A percentile compares a stretch with the other conserved stretches of the same genome.
Conservation (phyloP, 1,140 invertebrate genomes). For the Neodiprion fabricii region DNA sequence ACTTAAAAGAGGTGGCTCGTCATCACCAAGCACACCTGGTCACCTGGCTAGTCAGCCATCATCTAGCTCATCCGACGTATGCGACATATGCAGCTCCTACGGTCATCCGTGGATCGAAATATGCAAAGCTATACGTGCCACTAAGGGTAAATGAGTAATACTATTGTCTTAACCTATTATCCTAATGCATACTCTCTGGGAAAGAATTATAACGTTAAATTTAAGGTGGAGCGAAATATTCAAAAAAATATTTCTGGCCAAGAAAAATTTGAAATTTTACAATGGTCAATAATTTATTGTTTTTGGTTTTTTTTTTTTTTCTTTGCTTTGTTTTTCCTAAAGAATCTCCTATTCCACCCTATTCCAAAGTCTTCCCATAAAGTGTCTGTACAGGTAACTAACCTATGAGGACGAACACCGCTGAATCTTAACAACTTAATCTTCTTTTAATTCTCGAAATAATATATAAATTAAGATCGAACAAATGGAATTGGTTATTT, state of each 20-base stretch:
- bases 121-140: constrained; percentile 58
- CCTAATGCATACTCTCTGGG: constrained; percentile 15
- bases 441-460: too few relatives aligned
- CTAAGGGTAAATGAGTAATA: constrained; percentile 46
- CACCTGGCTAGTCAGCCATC: constrained; percentile 46
- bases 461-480: too few relatives aligned
- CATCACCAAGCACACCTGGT: constrained; percentile 43
- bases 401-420: too few relatives aligned
- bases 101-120: constrained; percentile 64
- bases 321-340: too few relatives aligned
- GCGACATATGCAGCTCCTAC: constrained; percentile 62
- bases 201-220: constrained; percentile 6
- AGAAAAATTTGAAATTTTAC: too few relatives aligned
- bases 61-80: constrained; percentile 52
- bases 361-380: too few relatives aligned
- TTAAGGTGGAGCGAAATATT: constrained; percentile 5
- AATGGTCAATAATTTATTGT: too few relatives aligned
- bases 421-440: too few relatives aligned
- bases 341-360: too few relatives aligned
- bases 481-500: too few relatives aligned
- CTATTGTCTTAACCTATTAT: constrained; percentile 20
- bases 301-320: too few relatives aligned
- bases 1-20: constrained; percentile 40
- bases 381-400: too few relatives aligned
- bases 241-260: not conserved